phyloP scores from a whole-genome alignment of 2,797 vertebrate species.

The Gallinago solitaria region DNA sequence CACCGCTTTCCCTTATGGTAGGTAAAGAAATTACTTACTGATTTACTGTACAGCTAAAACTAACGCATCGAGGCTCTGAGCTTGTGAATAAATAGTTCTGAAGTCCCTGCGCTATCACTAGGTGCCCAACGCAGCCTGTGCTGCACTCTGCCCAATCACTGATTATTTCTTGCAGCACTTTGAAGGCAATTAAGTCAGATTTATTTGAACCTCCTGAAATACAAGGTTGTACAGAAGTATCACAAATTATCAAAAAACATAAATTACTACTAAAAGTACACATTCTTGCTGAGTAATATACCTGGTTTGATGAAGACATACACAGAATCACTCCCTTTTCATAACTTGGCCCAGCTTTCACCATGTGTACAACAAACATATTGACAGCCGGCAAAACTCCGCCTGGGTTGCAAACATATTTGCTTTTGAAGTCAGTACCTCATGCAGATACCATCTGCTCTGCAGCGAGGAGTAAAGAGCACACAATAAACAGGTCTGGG shows the following conservation, averaged over 20 bases:
- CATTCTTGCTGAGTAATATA: neutral
- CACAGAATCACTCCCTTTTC: neutral
- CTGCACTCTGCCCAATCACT: neutral
- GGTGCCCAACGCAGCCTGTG: neutral
- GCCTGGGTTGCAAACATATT: neutral
- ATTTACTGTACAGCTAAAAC: neutral
- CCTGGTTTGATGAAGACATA: neutral
- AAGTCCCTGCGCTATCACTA: neutral
- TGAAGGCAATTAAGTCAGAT: neutral
- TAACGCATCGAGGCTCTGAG: neutral
- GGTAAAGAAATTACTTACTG: neutral
- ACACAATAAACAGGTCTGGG: neutral
- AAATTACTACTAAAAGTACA: neutral
- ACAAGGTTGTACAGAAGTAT: neutral
- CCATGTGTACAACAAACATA: neutral
- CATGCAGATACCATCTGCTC: neutral
- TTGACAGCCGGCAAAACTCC: neutral
- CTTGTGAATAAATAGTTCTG: neutral
- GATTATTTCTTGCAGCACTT: neutral
- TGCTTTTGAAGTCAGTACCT: neutral
- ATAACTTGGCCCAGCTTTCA: neutral
- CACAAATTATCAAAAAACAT: neutral
- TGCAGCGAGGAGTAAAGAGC: neutral
- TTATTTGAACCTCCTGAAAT: neutral
- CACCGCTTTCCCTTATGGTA: neutral